These are phyloP conservation scores for Cephalopholis sonnerati DNA, from an alignment of 2,113 vertebrate species.

Conservation along the genomic window DNA sequence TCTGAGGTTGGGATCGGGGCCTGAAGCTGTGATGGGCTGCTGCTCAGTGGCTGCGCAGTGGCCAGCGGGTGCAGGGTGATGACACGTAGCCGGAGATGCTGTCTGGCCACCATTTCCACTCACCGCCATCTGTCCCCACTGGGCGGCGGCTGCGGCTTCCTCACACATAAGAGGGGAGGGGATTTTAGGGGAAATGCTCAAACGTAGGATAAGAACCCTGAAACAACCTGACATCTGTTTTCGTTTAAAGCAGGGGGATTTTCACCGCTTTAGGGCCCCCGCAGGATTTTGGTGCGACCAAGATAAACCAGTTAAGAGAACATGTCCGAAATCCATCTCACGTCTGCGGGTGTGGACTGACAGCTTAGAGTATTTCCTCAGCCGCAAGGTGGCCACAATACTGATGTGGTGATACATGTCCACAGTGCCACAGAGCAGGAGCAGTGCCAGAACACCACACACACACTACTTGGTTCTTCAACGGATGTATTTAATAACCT, in stretches of 20 bases:
- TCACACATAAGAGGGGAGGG: conserved; percentile 45
- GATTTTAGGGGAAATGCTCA: conserved; percentile 72
- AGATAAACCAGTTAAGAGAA: conserved; percentile 82
- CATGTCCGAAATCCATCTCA: conserved; percentile 78
- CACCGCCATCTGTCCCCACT: conserved; percentile 77
- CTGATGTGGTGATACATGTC: conserved; percentile 51
- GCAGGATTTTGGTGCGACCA: conserved; percentile 73
- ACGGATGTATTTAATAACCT: conserved; percentile 47
- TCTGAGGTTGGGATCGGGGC: conserved; percentile 64
- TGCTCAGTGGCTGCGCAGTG: conserved; percentile 57
- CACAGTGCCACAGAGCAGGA: conserved; percentile 48
- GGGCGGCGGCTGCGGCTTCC: conserved; percentile 68
- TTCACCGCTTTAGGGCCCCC: conserved; percentile 75
- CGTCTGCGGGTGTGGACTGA: conserved; percentile 60
- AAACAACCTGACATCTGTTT: conserved; percentile 82
- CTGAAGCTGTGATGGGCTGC: conserved; percentile 60
- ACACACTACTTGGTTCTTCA: conserved; percentile 5
- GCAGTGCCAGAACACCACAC: conserved; percentile 32
- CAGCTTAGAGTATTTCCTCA: conserved; percentile 64
- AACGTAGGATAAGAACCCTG: conserved; percentile 71
- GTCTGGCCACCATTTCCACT: conserved; percentile 75
- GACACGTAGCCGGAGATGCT: conserved; percentile 74
- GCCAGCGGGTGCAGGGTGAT: conserved; percentile 66
- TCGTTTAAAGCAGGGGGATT: conserved; percentile 72
- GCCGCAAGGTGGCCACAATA: conserved; percentile 54